Evolutionary conservation across 2,113 vertebrate species (phyloP).

Genomic region (Ammodytes marinus): DNA sequence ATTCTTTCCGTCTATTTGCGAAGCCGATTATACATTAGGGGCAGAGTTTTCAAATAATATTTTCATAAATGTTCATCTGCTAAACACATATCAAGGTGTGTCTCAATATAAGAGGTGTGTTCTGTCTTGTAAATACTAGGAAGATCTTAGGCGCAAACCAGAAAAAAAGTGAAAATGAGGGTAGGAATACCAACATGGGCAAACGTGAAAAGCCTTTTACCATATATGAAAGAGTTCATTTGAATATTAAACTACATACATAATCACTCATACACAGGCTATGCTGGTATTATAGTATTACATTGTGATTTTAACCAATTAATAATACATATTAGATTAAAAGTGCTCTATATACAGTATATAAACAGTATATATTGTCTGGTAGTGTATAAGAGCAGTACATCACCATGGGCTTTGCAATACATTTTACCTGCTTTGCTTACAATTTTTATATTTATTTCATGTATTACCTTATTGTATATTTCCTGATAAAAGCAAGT

Average conservation of each 20-base stretch:
- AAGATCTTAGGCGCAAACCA: neutral
- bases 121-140: too few species aligned
- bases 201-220: neutral
- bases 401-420: neutral
- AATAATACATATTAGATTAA: neutral
- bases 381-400: neutral
- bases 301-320: neutral
- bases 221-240: neutral
- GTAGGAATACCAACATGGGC: too few species aligned
- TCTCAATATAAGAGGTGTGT: too few species aligned
- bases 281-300: neutral
- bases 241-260: neutral
- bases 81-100: too few species aligned
- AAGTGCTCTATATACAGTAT: neutral
- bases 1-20: too few species aligned
- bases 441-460: conserved; percentile 13
- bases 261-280: neutral
- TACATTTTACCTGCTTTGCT: neutral
- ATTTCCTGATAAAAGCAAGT: conserved; percentile 2
- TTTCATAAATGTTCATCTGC: too few species aligned
- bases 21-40: too few species aligned
- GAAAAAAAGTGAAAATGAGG: neutral
- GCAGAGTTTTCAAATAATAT: too few species aligned
- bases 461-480: neutral
- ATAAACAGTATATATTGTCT: neutral